A percentile compares a stretch with the other conserved stretches of the same genome.
These are phyloP conservation scores for Thereuonema tuberculata DNA, from an alignment of 1,140 invertebrate species.

Conservation along the genomic window DNA sequence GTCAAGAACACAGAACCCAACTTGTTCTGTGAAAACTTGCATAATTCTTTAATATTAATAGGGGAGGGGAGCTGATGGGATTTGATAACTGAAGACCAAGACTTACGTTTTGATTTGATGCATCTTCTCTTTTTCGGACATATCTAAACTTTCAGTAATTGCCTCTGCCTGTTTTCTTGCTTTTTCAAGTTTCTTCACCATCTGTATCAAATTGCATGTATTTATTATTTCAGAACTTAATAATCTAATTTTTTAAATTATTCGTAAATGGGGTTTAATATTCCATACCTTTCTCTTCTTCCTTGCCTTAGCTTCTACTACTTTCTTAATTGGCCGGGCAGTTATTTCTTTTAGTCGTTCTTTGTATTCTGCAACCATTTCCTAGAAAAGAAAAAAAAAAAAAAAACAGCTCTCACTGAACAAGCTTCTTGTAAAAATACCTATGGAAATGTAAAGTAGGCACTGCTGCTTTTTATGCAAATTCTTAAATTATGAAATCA, in stretches of 20 bases:
- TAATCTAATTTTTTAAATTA: too few relatives aligned
- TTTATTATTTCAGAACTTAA: too few relatives aligned
- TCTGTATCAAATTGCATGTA: slow-evolving; percentile 21
- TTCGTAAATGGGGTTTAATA: neutral
- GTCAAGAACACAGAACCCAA: neutral
- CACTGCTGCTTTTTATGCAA: neutral
- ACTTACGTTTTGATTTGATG: slow-evolving; percentile 75
- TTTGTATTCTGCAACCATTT: slow-evolving; percentile 39
- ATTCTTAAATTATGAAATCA: slow-evolving; percentile 1
- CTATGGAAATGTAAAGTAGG: too few relatives aligned
- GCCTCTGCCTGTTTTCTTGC: slow-evolving; percentile 91
- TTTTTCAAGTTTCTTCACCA: slow-evolving; percentile 65
- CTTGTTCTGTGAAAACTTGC: too few relatives aligned
- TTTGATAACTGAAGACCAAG: too few relatives aligned
- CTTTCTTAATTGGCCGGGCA: slow-evolving; percentile 90
- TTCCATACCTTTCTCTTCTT: slow-evolving; percentile 71
- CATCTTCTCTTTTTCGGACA: slow-evolving; percentile 79
- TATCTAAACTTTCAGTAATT: slow-evolving; percentile 76
- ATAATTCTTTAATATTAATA: too few relatives aligned
- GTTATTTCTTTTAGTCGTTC: slow-evolving; percentile 68
- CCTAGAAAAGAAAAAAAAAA: slow-evolving; percentile 28
- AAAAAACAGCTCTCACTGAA: neutral
- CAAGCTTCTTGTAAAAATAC: neutral
- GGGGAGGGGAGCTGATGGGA: too few relatives aligned
- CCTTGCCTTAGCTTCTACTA: slow-evolving; percentile 92